A percentile compares a stretch with the other conserved stretches of the same genome.
phyloP scores from a whole-genome alignment of 1,140 invertebrate species.

The Platyura marginata region DNA sequence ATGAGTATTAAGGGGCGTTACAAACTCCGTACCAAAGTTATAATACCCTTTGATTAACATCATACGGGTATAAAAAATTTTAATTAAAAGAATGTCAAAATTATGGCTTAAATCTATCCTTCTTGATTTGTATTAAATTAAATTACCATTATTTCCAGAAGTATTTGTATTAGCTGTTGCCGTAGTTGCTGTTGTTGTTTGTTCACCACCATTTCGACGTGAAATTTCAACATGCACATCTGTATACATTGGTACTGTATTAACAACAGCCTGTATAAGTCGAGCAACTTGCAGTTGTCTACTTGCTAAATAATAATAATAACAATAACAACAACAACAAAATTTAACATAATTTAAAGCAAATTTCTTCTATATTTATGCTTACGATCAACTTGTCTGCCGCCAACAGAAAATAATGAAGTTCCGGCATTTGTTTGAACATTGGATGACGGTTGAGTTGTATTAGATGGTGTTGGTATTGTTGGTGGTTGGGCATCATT shows the following conservation, averaged over 20 bases:
- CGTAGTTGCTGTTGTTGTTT: slow-evolving; percentile 6
- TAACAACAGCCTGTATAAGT: slow-evolving; percentile 37
- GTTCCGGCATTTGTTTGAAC: slow-evolving; percentile 7
- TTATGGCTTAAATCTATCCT: too few species aligned
- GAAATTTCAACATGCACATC: slow-evolving; percentile 18
- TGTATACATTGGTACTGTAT: slow-evolving; percentile 11
- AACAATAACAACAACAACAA: too few species aligned
- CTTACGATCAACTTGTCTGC: not conserved
- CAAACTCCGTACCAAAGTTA: too few species aligned
- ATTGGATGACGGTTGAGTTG: slow-evolving; percentile 12
- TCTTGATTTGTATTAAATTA: too few species aligned
- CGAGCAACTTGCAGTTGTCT: slow-evolving; percentile 22
- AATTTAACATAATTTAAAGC: too few species aligned
- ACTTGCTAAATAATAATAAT: slow-evolving; percentile 11
- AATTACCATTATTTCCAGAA: too few species aligned
- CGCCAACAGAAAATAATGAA: not conserved
- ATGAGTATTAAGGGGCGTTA: not conserved
- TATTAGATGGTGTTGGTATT: slow-evolving; percentile 10
- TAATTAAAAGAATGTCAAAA: too few species aligned
- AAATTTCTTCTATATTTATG: too few species aligned
- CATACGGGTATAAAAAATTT: too few species aligned
- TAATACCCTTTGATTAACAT: too few species aligned
- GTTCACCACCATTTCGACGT: slow-evolving; percentile 7
- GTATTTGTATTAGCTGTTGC: slow-evolving; percentile 5
- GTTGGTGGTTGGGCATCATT: slow-evolving; percentile 13